A percentile compares a stretch with the other conserved stretches of the same genome.
Evolutionary conservation across 2,797 vertebrate genomes (phyloP).

Genomic region (Cuniculus paca): DNA sequence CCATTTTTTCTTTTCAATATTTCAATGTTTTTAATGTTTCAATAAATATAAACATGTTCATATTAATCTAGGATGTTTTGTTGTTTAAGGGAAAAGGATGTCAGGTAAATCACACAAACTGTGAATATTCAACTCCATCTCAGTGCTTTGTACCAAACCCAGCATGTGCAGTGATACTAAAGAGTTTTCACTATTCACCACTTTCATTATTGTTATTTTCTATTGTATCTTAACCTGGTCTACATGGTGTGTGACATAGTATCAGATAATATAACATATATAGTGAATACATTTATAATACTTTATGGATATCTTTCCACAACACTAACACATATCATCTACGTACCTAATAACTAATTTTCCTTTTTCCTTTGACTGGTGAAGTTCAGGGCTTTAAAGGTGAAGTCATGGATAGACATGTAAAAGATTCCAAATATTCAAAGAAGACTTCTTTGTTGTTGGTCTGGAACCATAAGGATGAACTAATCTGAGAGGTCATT

Average conservation of each 20-base stretch:
- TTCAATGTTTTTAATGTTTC: background rate
- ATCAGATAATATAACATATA: background rate
- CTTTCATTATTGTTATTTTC: background rate
- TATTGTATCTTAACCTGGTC: background rate
- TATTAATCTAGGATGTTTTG: background rate
- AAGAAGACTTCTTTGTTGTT: background rate
- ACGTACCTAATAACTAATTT: background rate
- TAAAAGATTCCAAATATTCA: constrained; percentile 8
- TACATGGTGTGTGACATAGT: background rate
- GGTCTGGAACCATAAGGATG: background rate
- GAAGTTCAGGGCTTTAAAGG: background rate
- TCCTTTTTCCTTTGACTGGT: background rate
- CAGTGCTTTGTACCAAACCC: background rate
- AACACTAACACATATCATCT: too few species aligned
- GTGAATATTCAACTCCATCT: background rate
- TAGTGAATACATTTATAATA: background rate
- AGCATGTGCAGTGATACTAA: background rate
- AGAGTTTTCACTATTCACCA: background rate
- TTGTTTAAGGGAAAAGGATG: background rate
- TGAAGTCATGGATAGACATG: background rate
- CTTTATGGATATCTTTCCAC: background rate
- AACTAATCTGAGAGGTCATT: background rate
- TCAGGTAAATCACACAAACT: background rate
- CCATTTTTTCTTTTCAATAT: background rate
- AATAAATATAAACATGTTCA: background rate